Evolutionary conservation across 2,113 vertebrate species (phyloP).

Genomic region (Xiphophorus couchianus): DNA sequence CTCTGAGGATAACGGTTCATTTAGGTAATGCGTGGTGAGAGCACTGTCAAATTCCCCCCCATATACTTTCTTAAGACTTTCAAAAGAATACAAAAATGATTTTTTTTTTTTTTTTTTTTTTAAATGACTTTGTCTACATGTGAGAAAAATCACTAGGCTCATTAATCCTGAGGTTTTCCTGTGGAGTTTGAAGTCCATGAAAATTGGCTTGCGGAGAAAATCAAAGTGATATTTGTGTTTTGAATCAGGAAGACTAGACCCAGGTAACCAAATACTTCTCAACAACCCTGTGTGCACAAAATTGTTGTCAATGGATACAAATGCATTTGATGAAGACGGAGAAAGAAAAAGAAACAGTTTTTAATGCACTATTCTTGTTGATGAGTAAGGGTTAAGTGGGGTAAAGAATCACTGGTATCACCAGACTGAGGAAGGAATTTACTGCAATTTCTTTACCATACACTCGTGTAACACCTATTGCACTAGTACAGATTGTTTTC

Average conservation of each 20-base stretch:
- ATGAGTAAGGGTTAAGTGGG: conserved; percentile 5
- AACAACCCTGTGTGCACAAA: too few species aligned
- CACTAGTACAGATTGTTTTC: too few species aligned
- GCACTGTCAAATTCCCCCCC: conserved; percentile 57
- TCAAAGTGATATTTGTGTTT: background rate
- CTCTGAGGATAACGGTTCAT: conserved; percentile 69
- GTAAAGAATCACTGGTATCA: conserved; percentile 27
- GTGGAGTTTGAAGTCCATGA: conserved; percentile 23
- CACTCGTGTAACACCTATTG: background rate
- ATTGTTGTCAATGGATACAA: too few species aligned
- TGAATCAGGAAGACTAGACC: background rate
- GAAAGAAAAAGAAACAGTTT: too few species aligned
- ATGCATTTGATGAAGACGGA: too few species aligned
- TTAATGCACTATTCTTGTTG: background rate
- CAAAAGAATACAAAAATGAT: conserved; percentile 32
- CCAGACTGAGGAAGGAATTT: conserved; percentile 47
- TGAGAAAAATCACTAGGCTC: conserved; percentile 26
- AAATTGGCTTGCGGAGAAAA: conserved; percentile 8
- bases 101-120: too few species aligned
- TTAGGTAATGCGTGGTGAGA: conserved; percentile 68
- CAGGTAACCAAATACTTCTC: too few species aligned
- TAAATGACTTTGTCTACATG: conserved; percentile 10
- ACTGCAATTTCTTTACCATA: conserved; percentile 39
- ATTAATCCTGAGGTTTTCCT: conserved; percentile 33
- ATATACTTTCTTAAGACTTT: conserved; percentile 48